phyloP scores from a whole-genome alignment of 2,797 vertebrate genomes.

The Micrastur ruficollis region DNA sequence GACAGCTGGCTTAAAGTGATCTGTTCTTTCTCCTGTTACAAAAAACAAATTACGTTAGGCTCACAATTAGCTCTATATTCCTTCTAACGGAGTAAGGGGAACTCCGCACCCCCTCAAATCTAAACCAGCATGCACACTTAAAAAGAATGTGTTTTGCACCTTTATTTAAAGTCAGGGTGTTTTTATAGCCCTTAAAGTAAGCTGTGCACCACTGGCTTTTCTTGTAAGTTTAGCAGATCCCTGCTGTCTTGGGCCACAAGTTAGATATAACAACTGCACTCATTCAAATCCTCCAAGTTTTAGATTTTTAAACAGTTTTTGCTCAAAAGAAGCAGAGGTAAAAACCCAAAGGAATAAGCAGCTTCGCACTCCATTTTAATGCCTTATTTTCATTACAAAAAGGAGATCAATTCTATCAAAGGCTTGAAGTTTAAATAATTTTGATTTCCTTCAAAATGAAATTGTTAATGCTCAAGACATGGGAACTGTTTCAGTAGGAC shows the following conservation, averaged over 20 bases:
- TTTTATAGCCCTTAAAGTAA: background rate
- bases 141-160: fast-evolving
- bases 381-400: background rate
- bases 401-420: background rate
- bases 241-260: background rate
- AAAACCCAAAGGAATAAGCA: background rate
- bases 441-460: background rate
- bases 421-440: background rate
- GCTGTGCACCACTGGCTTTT: background rate
- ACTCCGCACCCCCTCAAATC: background rate
- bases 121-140: background rate
- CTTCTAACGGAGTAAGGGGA: fast-evolving
- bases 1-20: conserved; percentile 91
- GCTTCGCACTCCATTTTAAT: fast-evolving
- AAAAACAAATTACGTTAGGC: background rate
- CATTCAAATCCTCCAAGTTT: background rate
- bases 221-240: background rate
- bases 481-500: fast-evolving
- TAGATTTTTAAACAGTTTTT: background rate
- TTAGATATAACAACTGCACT: fast-evolving
- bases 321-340: background rate
- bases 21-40: conserved; percentile 87
- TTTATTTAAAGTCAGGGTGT: background rate
- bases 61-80: background rate
- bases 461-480: fast-evolving